These are phyloP conservation scores for Okamejei kenojei DNA, from an alignment of 2,797 vertebrate species.

Conservation along the genomic window DNA sequence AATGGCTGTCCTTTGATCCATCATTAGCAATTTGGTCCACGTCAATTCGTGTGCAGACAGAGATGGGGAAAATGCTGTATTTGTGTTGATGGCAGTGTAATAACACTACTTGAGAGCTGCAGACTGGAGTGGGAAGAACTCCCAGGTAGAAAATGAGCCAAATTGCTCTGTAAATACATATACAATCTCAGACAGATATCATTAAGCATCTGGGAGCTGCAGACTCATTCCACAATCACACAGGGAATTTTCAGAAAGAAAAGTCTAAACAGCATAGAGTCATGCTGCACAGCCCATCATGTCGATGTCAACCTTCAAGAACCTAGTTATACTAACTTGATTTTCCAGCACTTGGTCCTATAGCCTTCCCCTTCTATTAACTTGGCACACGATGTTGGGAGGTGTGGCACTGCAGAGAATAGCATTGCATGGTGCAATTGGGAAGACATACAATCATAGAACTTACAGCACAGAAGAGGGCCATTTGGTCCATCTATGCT, in stretches of 20 bases:
- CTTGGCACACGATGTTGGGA: background rate
- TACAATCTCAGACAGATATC: background rate
- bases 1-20: background rate
- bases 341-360: no score
- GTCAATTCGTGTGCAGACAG: background rate
- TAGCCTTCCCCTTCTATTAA: background rate
- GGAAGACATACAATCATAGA: no score
- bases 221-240: background rate
- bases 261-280: background rate
- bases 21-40: background rate
- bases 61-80: background rate
- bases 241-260: background rate
- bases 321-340: no score
- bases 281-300: no score
- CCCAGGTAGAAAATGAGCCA: conserved; percentile 21
- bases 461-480: no score
- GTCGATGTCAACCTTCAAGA: no score
- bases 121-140: background rate
- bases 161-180: background rate
- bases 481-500: no score
- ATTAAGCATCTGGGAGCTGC: background rate
- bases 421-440: no score
- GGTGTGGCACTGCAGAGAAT: no score
- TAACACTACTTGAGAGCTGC: background rate
- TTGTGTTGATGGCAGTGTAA: background rate